A percentile compares a stretch with the other conserved stretches of the same genome.
phyloP scores from a whole-genome alignment of 2,113 vertebrate species.

The Pomatostomus ruficeps region DNA sequence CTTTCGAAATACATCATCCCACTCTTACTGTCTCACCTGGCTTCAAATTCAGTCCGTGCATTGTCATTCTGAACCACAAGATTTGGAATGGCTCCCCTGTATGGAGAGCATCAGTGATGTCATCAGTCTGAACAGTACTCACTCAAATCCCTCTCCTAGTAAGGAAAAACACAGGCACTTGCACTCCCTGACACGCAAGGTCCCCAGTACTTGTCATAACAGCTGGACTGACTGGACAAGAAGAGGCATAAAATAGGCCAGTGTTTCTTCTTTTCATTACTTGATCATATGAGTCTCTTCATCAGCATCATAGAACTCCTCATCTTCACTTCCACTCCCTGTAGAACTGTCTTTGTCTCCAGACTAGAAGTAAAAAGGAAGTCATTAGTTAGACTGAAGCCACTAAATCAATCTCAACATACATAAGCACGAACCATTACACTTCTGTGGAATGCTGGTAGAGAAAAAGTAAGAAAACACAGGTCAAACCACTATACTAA shows the following conservation, averaged over 20 bases:
- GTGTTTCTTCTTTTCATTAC: conserved; percentile 30
- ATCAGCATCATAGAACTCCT: conserved; percentile 74
- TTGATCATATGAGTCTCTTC: conserved; percentile 80
- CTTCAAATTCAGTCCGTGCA: not conserved
- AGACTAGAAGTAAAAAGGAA: conserved; percentile 41
- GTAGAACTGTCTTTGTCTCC: conserved; percentile 47
- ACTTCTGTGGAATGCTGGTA: not conserved
- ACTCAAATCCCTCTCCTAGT: not conserved
- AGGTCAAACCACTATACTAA: not conserved
- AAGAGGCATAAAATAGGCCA: not conserved
- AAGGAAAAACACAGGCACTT: not conserved
- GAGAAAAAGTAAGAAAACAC: not conserved
- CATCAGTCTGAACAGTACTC: not conserved
- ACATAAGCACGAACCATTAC: not conserved
- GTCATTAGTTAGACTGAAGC: not conserved
- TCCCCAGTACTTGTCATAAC: not conserved
- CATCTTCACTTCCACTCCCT: conserved; percentile 70
- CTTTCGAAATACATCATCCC: not conserved
- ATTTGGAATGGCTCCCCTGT: not conserved
- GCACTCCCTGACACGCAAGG: not conserved
- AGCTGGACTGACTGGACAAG: not conserved
- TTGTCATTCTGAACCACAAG: not conserved
- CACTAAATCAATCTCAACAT: not conserved
- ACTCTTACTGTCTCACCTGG: not conserved
- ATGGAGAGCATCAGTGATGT: not conserved